phyloP scores from a whole-genome alignment of 1,140 invertebrate species.

The Zaprionus vittiger region DNA sequence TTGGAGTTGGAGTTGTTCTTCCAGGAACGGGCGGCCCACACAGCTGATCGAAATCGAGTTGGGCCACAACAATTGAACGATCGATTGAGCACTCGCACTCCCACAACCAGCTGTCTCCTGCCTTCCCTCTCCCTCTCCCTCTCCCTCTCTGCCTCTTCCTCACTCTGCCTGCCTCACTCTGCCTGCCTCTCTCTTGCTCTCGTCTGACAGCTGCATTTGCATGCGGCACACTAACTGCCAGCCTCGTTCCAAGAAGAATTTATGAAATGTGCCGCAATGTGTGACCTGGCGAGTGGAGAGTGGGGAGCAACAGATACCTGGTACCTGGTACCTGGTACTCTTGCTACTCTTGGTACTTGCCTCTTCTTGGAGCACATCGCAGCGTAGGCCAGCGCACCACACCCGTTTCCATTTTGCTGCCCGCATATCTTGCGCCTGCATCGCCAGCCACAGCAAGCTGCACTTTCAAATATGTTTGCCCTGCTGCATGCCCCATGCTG shows the following conservation, averaged over 20 bases:
- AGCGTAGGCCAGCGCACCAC: slow-evolving; percentile 32
- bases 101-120: slow-evolving; percentile 19
- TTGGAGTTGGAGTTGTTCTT: slow-evolving; percentile 10
- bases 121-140: too few relatives aligned
- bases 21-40: slow-evolving; percentile 41
- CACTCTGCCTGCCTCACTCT: not conserved
- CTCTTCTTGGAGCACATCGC: not conserved
- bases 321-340: not conserved
- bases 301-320: not conserved
- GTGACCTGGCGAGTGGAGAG: slow-evolving; percentile 26
- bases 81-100: slow-evolving; percentile 36
- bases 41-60: slow-evolving; percentile 51
- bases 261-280: slow-evolving; percentile 61
- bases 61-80: slow-evolving; percentile 45
- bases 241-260: slow-evolving; percentile 61
- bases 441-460: slow-evolving; percentile 6
- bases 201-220: slow-evolving; percentile 36
- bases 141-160: not conserved
- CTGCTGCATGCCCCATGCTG: slow-evolving; percentile 7
- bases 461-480: slow-evolving; percentile 45
- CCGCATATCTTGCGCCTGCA: slow-evolving; percentile 45
- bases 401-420: slow-evolving; percentile 32
- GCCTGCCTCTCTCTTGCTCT: not conserved
- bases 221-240: slow-evolving; percentile 27
- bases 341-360: not conserved